Conservation (phyloP, 1,140 invertebrate genomes). For the Nephila pilipes region DNA sequence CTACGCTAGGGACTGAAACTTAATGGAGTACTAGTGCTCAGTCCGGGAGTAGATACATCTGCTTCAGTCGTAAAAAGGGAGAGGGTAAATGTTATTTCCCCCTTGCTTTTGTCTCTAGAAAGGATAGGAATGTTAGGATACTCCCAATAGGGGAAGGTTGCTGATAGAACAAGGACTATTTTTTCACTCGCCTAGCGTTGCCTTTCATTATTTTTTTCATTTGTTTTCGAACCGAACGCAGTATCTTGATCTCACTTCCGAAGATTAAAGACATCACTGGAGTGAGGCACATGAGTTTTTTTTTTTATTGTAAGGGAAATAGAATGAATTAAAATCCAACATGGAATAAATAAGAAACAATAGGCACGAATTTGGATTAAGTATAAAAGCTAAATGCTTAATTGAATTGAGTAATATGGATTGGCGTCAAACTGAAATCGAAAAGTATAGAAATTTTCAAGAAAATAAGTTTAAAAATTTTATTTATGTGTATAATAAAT, state of each 20-base stretch:
- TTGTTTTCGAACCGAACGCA: neutral
- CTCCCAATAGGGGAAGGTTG: neutral
- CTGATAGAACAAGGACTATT: neutral
- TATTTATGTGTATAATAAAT: no score
- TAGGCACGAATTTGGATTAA: no score
- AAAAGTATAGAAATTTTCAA: no score
- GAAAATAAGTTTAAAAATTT: no score
- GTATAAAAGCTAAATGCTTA: no score
- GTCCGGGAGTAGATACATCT: slow-evolving; percentile 1
- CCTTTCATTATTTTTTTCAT: neutral
- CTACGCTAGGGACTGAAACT: slow-evolving; percentile 28
- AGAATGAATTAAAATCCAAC: no score
- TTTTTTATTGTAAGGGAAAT: neutral
- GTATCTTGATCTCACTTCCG: neutral
- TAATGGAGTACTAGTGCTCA: slow-evolving; percentile 42
- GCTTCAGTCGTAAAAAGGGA: slow-evolving; percentile 53
- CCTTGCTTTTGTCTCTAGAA: slow-evolving; percentile 7
- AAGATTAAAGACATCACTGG: neutral
- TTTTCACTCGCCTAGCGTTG: neutral
- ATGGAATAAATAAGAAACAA: no score
- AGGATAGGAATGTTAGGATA: slow-evolving; percentile 14
- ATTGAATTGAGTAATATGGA: no score
- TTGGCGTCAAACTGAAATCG: no score
- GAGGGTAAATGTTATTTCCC: slow-evolving; percentile 14
- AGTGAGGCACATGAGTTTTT: neutral